A percentile compares a stretch with the other conserved stretches of the same genome.
These are phyloP conservation scores for Drosophila atripex DNA, from an alignment of 2,888 invertebrate species.

Conservation along the genomic window DNA sequence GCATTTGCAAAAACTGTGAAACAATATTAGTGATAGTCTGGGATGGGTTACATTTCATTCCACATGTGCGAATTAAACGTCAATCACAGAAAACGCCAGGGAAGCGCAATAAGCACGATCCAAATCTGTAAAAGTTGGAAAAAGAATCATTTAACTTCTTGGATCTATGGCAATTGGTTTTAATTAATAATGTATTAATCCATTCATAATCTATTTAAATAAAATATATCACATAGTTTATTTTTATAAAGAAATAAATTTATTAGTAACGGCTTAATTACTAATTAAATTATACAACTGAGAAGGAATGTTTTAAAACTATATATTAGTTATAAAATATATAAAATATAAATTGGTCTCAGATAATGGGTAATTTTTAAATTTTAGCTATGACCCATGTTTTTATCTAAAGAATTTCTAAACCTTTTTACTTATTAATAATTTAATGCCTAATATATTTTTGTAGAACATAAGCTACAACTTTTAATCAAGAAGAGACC, in stretches of 20 bases:
- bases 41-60: conserved; percentile 44
- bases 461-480: conserved; percentile 6
- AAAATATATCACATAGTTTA: no score
- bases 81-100: conserved; percentile 35
- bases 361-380: no score
- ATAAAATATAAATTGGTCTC: no score
- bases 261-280: no score
- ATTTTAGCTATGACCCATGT: no score
- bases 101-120: conserved; percentile 11
- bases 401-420: no score
- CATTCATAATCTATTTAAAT: no score
- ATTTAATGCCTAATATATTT: not conserved
- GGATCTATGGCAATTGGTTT: conserved; percentile 2
- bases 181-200: no score
- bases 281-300: no score
- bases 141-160: conserved; percentile 9
- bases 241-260: no score
- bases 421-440: not conserved
- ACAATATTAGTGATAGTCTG: conserved; percentile 69
- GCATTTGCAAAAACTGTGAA: conserved; percentile 54
- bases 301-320: no score
- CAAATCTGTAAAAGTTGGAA: not conserved
- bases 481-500: conserved; percentile 2
- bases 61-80: conserved; percentile 52
- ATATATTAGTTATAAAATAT: no score